A percentile compares a stretch with the other conserved stretches of the same genome.
These are phyloP conservation scores for Eurystomus glaucurus DNA, from an alignment of 2,797 vertebrate species.

Conservation along the genomic window DNA sequence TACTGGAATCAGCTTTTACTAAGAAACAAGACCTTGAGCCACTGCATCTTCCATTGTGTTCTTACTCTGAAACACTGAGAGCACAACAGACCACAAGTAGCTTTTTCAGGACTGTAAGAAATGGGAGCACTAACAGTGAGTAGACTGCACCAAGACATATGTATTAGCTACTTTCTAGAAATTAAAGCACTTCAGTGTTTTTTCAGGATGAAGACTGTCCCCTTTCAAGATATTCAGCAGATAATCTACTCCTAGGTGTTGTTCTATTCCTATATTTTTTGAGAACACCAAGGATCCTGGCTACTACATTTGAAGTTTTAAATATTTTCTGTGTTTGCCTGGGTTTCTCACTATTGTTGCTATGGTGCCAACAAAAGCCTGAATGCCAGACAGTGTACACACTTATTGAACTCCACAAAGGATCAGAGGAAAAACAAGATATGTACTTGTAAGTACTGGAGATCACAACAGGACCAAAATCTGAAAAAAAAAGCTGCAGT, in stretches of 20 bases:
- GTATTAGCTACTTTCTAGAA: background rate
- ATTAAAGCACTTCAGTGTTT: background rate
- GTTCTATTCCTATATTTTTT: background rate
- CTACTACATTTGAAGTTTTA: constrained; percentile 1
- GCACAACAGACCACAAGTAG: background rate
- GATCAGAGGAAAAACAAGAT: constrained; percentile 50
- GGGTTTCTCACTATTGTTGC: constrained; percentile 14
- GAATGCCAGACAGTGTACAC: background rate
- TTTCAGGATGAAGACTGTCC: background rate
- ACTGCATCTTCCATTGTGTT: background rate
- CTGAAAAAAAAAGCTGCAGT: background rate
- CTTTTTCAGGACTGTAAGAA: background rate
- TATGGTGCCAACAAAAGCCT: constrained; percentile 44
- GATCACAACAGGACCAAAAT: constrained; percentile 48
- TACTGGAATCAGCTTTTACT: background rate
- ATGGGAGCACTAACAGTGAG: background rate
- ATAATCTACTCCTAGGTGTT: background rate
- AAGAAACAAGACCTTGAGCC: background rate
- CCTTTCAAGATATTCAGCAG: background rate
- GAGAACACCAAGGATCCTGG: background rate
- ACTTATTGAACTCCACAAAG: constrained; percentile 53
- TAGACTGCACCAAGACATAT: background rate
- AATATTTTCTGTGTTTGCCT: background rate
- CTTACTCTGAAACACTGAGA: background rate
- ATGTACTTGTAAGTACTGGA: constrained; percentile 22